phyloP scores from a whole-genome alignment of 2,113 vertebrate species.

The Bufo bufo region DNA sequence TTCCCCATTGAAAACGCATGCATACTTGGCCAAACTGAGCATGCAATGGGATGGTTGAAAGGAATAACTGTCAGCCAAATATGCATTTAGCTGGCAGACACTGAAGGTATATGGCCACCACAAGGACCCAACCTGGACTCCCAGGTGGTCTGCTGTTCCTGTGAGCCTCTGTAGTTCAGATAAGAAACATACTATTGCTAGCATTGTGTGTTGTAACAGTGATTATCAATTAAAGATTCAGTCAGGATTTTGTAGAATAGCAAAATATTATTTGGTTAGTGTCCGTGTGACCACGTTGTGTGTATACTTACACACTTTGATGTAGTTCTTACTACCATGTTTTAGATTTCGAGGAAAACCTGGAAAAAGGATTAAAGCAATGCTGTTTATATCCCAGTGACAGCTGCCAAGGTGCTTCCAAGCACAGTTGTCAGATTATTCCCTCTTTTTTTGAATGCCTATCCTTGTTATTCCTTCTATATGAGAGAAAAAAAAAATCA shows the following conservation, averaged over 20 bases:
- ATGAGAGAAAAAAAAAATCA: constrained; percentile 62
- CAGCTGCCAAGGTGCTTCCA: constrained; percentile 66
- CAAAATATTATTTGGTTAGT: neutral
- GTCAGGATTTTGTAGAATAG: neutral
- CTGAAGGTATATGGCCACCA: no score
- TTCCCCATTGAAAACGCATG: no score
- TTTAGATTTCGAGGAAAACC: constrained; percentile 61
- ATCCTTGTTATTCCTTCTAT: constrained; percentile 65
- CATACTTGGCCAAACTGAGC: no score
- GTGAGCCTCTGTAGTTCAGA: neutral
- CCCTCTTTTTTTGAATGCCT: constrained; percentile 60
- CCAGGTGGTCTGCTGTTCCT: neutral
- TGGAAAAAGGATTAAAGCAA: constrained; percentile 60
- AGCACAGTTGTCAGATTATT: constrained; percentile 67
- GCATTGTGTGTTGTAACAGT: neutral
- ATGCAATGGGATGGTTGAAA: no score
- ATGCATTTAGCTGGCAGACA: no score
- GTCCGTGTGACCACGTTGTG: constrained; percentile 33
- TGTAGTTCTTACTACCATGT: constrained; percentile 61
- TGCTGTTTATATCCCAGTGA: constrained; percentile 65
- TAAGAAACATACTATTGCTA: neutral
- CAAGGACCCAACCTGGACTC: neutral
- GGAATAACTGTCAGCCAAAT: no score
- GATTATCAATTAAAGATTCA: neutral
- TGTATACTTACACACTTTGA: constrained; percentile 56